Base-by-base conservation (phyloP, 2,888 invertebrate species). In the Caradrina clavipalpis region DNA sequence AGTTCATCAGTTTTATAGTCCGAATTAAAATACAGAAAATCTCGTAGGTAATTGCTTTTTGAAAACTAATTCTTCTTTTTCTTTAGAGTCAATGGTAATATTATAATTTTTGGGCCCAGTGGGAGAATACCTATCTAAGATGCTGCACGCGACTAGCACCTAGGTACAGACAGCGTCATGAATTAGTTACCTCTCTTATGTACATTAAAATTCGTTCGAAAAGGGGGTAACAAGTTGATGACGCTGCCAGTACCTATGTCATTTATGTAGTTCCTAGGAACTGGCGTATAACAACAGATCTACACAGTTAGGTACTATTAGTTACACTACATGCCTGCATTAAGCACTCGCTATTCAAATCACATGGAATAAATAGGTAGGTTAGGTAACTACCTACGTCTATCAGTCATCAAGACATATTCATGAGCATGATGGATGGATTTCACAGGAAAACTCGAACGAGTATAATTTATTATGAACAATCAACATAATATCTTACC, bases 371-470 rank as follows among this genome's bases (percentile, higher is more conserved):
- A 47, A 17, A 5, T 49, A 45, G 17, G 15, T 17, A 45, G 45
- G 15, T 17, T 45, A 45, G 17, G 45, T 45, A 45, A 45, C 15
- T 45, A 45, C 45, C 5, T 45, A 45, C 15, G 1, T 45, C 15
- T 17, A 17, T 17, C 45, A 45, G 3, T 45, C 21, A 19, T 22
- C 22, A 26, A 61, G 11, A 39, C 17, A 26, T 26, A 26, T 3
- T 49, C 49, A 11, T 19, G 6, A 47, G 13, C 21, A 55, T 55
- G 69, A 15, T 11, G 54, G 21, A 49, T 54, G 35, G 26, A 49
- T 5, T 47, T 47, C 63, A 45, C 56, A 71, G 49, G 42, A 56
- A 50, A 56, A 63, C 26, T 51, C 6, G 8, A 61, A 42, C 17
- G 19, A 26, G 35, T 35, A 35, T 35, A 39, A 26, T 8, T 8